Evolutionary conservation across 1,140 invertebrate genomes (phyloP).

Genomic region (Temnothorax longispinosus): DNA sequence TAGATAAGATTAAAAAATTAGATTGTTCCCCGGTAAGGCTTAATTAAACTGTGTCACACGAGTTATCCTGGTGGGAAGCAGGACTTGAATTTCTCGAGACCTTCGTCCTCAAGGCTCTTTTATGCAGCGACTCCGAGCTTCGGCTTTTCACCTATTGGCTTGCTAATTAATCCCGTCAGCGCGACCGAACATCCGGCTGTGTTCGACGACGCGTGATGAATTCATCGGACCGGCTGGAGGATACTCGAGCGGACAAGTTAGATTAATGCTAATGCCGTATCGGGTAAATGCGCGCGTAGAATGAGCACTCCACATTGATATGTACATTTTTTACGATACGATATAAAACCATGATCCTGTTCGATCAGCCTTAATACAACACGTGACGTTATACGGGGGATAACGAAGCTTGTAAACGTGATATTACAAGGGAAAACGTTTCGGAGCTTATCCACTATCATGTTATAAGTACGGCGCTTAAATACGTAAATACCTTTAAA

Average conservation of each 20-base stretch:
- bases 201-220: conserved; percentile 28
- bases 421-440: conserved; percentile 36
- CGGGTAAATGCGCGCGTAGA: neutral
- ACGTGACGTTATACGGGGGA: neutral
- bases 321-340: conserved; percentile 3
- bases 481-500: neutral
- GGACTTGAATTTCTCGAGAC: conserved; percentile 18
- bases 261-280: conserved; percentile 32
- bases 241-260: neutral
- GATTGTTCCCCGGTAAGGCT: neutral
- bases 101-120: conserved; percentile 14
- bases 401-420: conserved; percentile 42
- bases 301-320: neutral
- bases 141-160: conserved; percentile 40
- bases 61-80: neutral
- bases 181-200: conserved; percentile 19
- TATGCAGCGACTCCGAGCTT: conserved; percentile 1
- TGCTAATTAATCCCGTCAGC: conserved; percentile 47
- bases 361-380: conserved; percentile 12
- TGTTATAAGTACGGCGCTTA: neutral
- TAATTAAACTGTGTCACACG: neutral
- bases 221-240: neutral
- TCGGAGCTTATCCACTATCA: neutral
- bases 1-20: conserved; percentile 3
- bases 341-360: conserved; percentile 9